Conservation (phyloP, 2,113 vertebrate genomes). For the Sorex araneus region DNA sequence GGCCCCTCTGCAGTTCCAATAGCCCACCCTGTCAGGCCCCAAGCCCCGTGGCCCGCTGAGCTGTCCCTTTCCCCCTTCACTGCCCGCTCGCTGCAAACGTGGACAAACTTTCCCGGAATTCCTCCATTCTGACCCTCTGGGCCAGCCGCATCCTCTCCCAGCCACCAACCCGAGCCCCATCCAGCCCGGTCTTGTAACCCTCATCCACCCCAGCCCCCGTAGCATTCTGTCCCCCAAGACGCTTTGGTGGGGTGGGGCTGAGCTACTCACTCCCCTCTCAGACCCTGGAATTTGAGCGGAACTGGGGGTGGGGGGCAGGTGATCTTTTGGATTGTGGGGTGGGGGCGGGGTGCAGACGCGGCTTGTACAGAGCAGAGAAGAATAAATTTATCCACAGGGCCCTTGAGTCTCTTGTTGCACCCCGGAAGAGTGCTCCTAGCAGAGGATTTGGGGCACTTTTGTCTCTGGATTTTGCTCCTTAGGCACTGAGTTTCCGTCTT, state of each 20-base stretch:
- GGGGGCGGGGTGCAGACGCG: constrained; percentile 60
- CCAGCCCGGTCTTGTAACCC: background rate
- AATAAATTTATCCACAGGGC: constrained; percentile 79
- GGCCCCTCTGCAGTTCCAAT: too few relatives aligned
- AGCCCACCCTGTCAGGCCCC: too few relatives aligned
- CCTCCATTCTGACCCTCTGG: background rate
- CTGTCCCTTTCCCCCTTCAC: background rate
- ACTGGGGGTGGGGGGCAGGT: constrained; percentile 22
- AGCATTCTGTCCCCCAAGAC: background rate
- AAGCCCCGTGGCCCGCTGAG: too few relatives aligned
- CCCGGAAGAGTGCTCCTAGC: background rate
- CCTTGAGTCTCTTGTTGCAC: background rate
- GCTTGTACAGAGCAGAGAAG: constrained; percentile 84
- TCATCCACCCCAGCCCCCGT: background rate
- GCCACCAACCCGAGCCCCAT: background rate
- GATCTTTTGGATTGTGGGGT: constrained; percentile 67
- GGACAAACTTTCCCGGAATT: too few relatives aligned
- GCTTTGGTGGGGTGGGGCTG: background rate
- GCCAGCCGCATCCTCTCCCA: background rate
- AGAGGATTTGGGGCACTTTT: background rate
- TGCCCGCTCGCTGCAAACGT: too few relatives aligned
- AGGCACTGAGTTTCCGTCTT: too few relatives aligned
- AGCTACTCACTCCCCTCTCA: background rate
- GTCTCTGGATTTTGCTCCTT: background rate
- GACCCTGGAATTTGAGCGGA: background rate